phyloP scores from a whole-genome alignment of 2,888 invertebrate species.

The Caenorhabditis drosophilae region DNA sequence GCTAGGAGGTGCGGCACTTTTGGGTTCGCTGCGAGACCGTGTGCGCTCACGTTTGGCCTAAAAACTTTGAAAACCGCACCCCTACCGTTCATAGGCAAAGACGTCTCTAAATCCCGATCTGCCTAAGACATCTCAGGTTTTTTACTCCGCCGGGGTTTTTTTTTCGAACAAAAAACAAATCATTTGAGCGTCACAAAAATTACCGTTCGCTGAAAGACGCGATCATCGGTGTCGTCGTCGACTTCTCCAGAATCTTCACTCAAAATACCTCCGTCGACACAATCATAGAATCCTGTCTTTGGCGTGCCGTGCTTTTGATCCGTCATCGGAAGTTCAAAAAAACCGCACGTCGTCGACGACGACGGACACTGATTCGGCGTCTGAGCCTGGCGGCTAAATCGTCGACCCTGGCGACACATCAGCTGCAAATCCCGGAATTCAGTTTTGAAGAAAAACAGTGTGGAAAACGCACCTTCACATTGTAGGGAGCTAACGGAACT shows the following conservation, averaged over 20 bases:
- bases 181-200: too few species aligned
- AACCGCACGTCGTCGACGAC: slow-evolving; percentile 48
- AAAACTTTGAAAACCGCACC: too few species aligned
- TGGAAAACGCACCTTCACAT: slow-evolving; percentile 49
- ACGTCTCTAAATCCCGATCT: too few species aligned
- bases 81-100: too few species aligned
- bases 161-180: too few species aligned
- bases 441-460: too few species aligned
- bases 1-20: too few species aligned
- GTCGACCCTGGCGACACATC: slow-evolving; percentile 48
- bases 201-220: slow-evolving; percentile 6
- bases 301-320: slow-evolving; percentile 21
- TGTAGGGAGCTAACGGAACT: slow-evolving; percentile 51
- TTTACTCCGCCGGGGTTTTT: too few species aligned
- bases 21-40: too few species aligned
- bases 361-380: slow-evolving; percentile 48
- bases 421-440: slow-evolving; percentile 46
- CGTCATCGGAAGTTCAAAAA: slow-evolving; percentile 38
- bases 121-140: too few species aligned
- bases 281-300: slow-evolving; percentile 47
- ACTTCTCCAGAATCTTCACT: slow-evolving; percentile 37
- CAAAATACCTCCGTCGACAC: slow-evolving; percentile 49
- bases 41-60: too few species aligned
- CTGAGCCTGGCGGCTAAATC: slow-evolving; percentile 34
- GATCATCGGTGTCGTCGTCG: slow-evolving; percentile 17